phyloP scores from a whole-genome alignment of 30 jellyfish, hydroid and myxozoan genomes.

The Cassiopea xamachana region DNA sequence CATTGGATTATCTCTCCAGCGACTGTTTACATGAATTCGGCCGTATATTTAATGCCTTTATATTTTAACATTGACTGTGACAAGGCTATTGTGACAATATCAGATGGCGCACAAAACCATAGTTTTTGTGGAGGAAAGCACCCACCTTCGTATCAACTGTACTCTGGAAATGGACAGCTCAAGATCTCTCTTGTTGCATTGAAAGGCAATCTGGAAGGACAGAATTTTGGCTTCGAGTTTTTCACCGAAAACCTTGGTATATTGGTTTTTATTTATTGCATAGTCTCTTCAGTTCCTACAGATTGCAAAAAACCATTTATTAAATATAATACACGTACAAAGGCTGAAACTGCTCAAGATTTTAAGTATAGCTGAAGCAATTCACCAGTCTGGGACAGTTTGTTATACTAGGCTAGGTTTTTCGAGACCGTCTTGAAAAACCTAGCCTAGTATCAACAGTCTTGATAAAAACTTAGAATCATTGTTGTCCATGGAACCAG shows the following conservation, averaged over 20 bases:
- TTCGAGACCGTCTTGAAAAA: too few species aligned
- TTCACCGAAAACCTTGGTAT: slow-evolving; percentile 75
- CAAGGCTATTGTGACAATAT: slow-evolving; percentile 34
- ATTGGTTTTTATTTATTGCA: neutral
- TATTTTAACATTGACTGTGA: slow-evolving; percentile 51
- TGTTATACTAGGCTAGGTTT: too few species aligned
- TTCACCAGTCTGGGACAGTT: too few species aligned
- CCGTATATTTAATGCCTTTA: slow-evolving; percentile 31
- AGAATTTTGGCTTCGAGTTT: slow-evolving; percentile 53
- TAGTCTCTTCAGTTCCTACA: neutral
- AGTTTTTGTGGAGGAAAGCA: slow-evolving; percentile 50
- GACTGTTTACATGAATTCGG: slow-evolving; percentile 30
- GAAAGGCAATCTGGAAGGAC: slow-evolving; percentile 30
- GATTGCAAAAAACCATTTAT: neutral
- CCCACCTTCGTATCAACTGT: slow-evolving; percentile 41
- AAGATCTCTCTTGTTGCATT: slow-evolving; percentile 1
- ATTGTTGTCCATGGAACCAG: too few species aligned
- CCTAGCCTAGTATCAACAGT: too few species aligned
- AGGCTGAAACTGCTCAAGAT: too few species aligned
- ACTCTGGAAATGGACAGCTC: slow-evolving; percentile 58
- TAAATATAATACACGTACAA: too few species aligned
- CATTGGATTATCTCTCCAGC: slow-evolving; percentile 71
- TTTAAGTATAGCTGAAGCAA: too few species aligned
- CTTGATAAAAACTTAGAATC: too few species aligned
- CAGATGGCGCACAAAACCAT: slow-evolving; percentile 49